Conservation (phyloP, 2,113 vertebrate genomes). For the Burhinus oedicnemus region DNA sequence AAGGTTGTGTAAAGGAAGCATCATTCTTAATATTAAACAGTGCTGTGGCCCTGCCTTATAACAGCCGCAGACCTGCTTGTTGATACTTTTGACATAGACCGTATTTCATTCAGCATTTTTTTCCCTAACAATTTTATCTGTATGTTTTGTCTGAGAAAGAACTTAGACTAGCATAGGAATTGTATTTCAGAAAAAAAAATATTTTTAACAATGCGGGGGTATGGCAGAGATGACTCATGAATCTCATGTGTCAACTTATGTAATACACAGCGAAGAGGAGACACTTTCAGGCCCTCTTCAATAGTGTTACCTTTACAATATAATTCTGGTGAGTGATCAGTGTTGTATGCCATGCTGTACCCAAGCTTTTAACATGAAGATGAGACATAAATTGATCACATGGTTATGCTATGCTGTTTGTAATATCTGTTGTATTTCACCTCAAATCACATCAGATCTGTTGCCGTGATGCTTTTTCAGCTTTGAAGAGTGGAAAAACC, state of each 20-base stretch:
- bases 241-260: not conserved
- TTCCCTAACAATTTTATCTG: not conserved
- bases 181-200: not conserved
- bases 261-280: not conserved
- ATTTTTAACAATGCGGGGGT: not conserved
- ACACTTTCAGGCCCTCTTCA: not conserved
- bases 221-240: not conserved
- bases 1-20: accelerated
- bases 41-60: not conserved
- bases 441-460: not conserved
- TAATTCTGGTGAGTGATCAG: not conserved
- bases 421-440: not conserved
- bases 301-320: not conserved
- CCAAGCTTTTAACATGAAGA: not conserved
- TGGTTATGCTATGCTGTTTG: not conserved
- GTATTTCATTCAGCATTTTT: not conserved
- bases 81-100: not conserved
- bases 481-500: not conserved
- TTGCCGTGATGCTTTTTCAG: not conserved
- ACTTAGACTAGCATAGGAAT: not conserved
- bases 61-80: not conserved
- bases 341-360: not conserved
- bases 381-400: not conserved
- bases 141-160: not conserved
- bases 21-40: not conserved